Percentiles rank a stretch among this genome's conserved stretches.
phyloP scores from a whole-genome alignment of 2,113 vertebrate species.

The Sinosuthora webbiana region DNA sequence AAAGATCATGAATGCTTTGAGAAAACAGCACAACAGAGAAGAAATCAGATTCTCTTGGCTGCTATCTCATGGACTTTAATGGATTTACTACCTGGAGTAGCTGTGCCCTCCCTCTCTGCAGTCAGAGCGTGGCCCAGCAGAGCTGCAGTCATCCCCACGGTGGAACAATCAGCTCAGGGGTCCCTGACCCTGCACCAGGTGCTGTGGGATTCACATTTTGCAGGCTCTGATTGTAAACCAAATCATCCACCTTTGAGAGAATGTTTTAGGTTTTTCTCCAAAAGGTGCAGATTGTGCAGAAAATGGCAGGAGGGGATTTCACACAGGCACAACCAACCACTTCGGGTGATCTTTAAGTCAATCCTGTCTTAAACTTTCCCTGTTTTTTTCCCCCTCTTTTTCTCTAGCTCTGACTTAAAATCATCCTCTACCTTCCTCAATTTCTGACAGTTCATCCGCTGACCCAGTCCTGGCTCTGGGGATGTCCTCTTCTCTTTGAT shows the following conservation, averaged over 20 bases:
- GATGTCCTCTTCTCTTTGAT: not conserved
- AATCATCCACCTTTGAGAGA: not conserved
- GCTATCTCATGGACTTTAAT: not conserved
- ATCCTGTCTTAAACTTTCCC: not conserved
- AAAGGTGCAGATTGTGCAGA: not conserved
- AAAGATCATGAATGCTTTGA: not conserved
- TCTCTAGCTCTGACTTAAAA: not conserved
- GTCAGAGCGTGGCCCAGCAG: not conserved
- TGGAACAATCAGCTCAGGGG: not conserved
- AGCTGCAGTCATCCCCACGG: fast-evolving
- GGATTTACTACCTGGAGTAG: not conserved
- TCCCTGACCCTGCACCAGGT: not conserved
- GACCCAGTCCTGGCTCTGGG: not conserved
- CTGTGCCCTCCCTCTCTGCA: not conserved
- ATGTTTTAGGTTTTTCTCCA: not conserved
- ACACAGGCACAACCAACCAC: not conserved
- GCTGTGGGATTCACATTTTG: fast-evolving
- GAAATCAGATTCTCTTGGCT: not conserved
- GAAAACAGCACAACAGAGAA: not conserved
- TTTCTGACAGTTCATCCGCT: not conserved
- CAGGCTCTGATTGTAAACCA: not conserved
- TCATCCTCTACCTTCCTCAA: not conserved
- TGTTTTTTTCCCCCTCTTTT: not conserved
- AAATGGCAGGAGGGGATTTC: not conserved
- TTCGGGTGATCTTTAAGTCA: not conserved